Evolutionary conservation across 2,113 vertebrate species (phyloP).

Genomic region (Lagenorhynchus albirostris): DNA sequence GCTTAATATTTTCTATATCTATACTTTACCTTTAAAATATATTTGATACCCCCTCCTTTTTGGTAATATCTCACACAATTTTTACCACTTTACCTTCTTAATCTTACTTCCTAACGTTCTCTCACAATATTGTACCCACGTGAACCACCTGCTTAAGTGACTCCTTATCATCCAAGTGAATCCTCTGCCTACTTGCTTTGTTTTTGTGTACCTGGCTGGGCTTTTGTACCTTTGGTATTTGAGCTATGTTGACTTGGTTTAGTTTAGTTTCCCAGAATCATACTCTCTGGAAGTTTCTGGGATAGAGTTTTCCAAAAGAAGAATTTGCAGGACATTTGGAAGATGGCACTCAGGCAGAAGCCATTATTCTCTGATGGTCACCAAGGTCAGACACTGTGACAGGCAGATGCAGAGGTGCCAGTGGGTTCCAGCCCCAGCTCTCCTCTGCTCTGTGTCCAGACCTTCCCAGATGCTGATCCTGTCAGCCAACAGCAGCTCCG

Average conservation of each 20-base stretch:
- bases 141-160: not conserved
- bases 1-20: not conserved
- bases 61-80: not conserved
- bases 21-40: not conserved
- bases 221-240: not conserved
- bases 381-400: not conserved
- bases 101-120: not conserved
- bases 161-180: not conserved
- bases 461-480: not conserved
- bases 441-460: not conserved
- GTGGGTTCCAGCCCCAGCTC: fast-evolving
- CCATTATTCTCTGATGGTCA: not conserved
- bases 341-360: not conserved
- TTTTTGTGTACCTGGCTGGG: not conserved
- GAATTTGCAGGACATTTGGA: not conserved
- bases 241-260: not conserved
- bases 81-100: not conserved
- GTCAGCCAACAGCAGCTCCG: not conserved
- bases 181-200: not conserved
- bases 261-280: not conserved
- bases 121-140: not conserved
- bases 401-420: not conserved
- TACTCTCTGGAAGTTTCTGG: not conserved
- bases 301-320: not conserved
- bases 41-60: not conserved